These are phyloP conservation scores for Poecile atricapillus DNA, from an alignment of 2,113 vertebrate genomes.

Conservation along the genomic window DNA sequence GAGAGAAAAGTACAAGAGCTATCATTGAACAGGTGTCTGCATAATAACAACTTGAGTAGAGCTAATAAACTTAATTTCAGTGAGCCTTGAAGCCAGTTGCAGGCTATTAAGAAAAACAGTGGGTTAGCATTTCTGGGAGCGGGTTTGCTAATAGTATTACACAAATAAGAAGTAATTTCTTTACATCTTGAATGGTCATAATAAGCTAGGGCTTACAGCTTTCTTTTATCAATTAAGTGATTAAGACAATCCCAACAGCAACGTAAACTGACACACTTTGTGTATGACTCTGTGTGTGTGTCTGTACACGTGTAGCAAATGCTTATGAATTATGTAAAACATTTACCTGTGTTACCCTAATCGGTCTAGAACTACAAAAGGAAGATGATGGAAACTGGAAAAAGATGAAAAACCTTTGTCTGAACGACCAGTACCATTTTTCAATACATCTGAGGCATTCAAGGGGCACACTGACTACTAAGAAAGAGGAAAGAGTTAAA, in stretches of 20 bases:
- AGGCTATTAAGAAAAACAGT: constrained; percentile 28
- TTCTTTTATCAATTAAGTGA: neutral
- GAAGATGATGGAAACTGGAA: neutral
- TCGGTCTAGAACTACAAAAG: neutral
- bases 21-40: neutral
- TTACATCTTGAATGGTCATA: neutral
- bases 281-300: neutral
- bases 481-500: neutral
- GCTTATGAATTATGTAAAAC: neutral
- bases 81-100: constrained; percentile 37
- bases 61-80: constrained; percentile 50
- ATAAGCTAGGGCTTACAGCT: neutral
- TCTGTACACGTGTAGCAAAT: neutral
- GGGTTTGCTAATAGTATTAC: neutral
- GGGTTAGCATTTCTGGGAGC: constrained; percentile 8
- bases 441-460: neutral
- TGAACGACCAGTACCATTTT: neutral
- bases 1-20: neutral
- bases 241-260: neutral
- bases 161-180: neutral
- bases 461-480: neutral
- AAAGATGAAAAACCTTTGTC: neutral
- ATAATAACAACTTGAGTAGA: neutral
- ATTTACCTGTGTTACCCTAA: neutral
- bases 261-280: neutral